Evolutionary conservation across 2,797 vertebrate species (phyloP), one percentile per base, ranked within the genome.

Genomic region (Acipenser oxyrinchus): DNA sequence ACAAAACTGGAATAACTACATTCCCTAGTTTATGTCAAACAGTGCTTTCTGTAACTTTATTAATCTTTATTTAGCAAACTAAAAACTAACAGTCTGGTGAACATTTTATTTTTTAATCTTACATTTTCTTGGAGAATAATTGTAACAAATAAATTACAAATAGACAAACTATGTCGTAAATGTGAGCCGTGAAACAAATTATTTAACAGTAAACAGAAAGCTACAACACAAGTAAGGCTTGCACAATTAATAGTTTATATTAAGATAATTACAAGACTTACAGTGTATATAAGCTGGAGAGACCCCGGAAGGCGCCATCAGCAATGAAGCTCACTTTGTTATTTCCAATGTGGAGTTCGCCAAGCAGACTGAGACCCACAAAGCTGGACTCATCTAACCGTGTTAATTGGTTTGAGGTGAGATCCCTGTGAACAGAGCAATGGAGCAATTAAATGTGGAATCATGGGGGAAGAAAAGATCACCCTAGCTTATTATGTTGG

Each of bases 351-450:
- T 91, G 88, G 63, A 99, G 89, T 70, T 90, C 87, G 58, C 92
- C 87, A 70, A 99, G 86, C 61, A 95, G 71, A 0, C 85, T 93
- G 74, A 99, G 91, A 68, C 94, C 95, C 13, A 90, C 73, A 12
- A 99, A 99, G 81, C 93, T 96, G 64, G 93, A 95, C 69, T 97
- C 96, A 63, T 98, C 96, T 77, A 99, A 85, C 64, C 94, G 87
- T 6, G 92, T 85, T 81, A 99, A 84, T 52, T 92, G 92, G 83
- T 97, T 98, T 77, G 88, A 93, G 8, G 89, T 90, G 73, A 99
- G 86, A 80, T 97, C 91, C 62, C 96, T 99, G 79, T 7, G 74
- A 78, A 81, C 72, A 74, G 57, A 64, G 48, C 13, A 61, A 53
- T 6, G 64, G 6, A 70, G 23, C 23, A 67, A 75, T 62, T 62